Base-by-base conservation (phyloP, 2,113 vertebrate genomes). In the Aspidoscelis tigris region DNA sequence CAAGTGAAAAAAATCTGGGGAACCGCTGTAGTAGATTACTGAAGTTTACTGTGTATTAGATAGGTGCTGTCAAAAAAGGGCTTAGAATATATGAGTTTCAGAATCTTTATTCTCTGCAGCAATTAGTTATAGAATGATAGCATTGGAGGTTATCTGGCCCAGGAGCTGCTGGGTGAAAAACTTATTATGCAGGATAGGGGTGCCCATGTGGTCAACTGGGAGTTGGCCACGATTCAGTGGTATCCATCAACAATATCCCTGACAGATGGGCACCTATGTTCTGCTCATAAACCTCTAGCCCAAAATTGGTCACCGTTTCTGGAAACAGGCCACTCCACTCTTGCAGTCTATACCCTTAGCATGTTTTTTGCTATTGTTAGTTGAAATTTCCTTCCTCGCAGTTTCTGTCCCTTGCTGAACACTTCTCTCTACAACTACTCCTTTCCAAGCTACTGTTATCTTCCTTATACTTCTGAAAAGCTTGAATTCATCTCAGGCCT, bases 391-490 rank as follows among this genome's bases (percentile, higher is more conserved):
- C n/a, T 70, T 70, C 33, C 22, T 11, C 18, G 14, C 69, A 39
- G 39, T 39, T 41, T 39, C n/a, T 14, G 18, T 14, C n/a, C 16
- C n/a, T 20, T 33, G 61, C 21, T 41, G 44, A 66, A 18, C 5
- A 50, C 9, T 43, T 33, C 12, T 20, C 53, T 50, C 21, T 71
- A 5, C n/a, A 81, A 39, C 12, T 83, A 77, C 24, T 43, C 81
- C 39, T 22, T 55, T 80, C 50, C 24, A n/a, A 69, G 74, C 3
- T 0, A 18, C 74, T 70, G 5, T 1, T 53, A 89, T 33, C 33
- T 86, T 88, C 91, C 92, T 92, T 92, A 2, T 12, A 83, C 86
- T 89, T 76, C 88, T 44, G 78, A 50, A 50, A 50, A 80, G 89
- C 78, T 88, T 73, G 14, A 71, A 58, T 71, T 18, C 88, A 74